Base-by-base conservation (phyloP, 2,888 invertebrate genomes). In the Cheilosia scutellata region DNA sequence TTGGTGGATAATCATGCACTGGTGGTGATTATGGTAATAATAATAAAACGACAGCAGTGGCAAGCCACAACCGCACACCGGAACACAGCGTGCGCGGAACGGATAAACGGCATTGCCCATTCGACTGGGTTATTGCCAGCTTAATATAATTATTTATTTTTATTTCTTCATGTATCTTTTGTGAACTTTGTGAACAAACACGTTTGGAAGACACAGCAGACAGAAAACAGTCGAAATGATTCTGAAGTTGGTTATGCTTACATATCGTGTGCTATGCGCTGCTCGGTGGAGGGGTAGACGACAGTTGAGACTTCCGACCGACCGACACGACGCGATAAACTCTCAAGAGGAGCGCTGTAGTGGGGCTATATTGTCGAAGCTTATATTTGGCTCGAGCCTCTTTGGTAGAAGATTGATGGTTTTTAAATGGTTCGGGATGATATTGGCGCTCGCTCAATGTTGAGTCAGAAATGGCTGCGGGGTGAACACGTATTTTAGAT, bases 1-100 rank as follows among this genome's bases (percentile, higher is more conserved):
- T 80, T 82, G 86, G 84, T 68, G 76, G 80, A 86, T 86, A 86
- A 86, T 80, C 76, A 76, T 80, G 72, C 76, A 72, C 68, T 72
- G 58, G 72, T 57, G 84, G 80, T 72, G 82, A 86, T 86, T 82
- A 86, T 82, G 72, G 72, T 77, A 77, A 86, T 77, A 72, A 82
- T 84, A 79, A 84, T 86, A 77, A 86, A 76, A 86, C 65, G 65
- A 75, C 74, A 75, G 57, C 63, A 68, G 80, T 66, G 84, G 80
- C 71, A 84, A 65, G 79, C 79, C 79, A 65, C 79, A 75, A 75
- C 75, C 70, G 31, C 71, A 71, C 75, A 76, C 75, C 84, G 84
- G 80, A 84, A 84, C 70, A 71, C 78, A 40, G 65, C 58, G 74
- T 80, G 84, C 74, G 79, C 74, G 70, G 58, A 75, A 58, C 79